Evolutionary conservation across 2,888 invertebrate species (phyloP).

Genomic region (Drosophila antonietae): DNA sequence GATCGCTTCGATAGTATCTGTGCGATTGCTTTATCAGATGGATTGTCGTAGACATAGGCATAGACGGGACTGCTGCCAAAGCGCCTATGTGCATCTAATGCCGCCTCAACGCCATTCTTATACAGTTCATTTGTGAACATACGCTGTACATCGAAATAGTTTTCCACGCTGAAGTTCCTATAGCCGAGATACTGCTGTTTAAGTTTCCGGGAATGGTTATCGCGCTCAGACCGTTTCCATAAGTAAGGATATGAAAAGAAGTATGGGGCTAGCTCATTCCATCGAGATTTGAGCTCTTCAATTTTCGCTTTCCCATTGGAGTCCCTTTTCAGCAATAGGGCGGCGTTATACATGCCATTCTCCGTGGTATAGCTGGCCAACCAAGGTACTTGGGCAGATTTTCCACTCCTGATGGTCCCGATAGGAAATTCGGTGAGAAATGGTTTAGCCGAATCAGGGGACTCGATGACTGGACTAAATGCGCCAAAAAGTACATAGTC

Average conservation of each 20-base stretch:
- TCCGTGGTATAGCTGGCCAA: conserved; percentile 84
- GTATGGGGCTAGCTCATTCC: conserved; percentile 7
- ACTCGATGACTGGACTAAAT: conserved; percentile 11
- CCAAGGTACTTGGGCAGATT: conserved; percentile 42
- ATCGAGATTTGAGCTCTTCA: neutral
- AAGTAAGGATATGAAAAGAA: conserved; percentile 5
- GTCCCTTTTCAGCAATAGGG: neutral
- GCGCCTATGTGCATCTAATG: neutral
- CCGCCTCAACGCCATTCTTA: conserved; percentile 4
- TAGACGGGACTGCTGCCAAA: conserved; percentile 10
- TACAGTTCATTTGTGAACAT: conserved; percentile 10
- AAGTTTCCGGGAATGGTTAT: neutral
- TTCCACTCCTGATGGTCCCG: neutral
- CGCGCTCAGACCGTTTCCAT: neutral
- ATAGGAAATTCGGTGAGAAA: neutral
- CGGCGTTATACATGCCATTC: conserved; percentile 13
- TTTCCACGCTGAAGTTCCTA: conserved; percentile 5
- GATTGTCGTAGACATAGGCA: conserved; percentile 12
- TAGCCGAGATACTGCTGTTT: neutral
- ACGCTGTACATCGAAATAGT: conserved; percentile 10
- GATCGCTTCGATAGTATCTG: conserved; percentile 82
- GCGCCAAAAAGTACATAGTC: neutral
- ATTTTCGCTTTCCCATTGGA: conserved; percentile 4
- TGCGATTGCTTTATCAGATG: neutral
- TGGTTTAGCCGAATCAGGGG: neutral